A percentile compares a stretch with the other conserved stretches of the same genome.
phyloP scores from a whole-genome alignment of 53 echinoderm and acorn worm species.

The Pentamera pediparva region DNA sequence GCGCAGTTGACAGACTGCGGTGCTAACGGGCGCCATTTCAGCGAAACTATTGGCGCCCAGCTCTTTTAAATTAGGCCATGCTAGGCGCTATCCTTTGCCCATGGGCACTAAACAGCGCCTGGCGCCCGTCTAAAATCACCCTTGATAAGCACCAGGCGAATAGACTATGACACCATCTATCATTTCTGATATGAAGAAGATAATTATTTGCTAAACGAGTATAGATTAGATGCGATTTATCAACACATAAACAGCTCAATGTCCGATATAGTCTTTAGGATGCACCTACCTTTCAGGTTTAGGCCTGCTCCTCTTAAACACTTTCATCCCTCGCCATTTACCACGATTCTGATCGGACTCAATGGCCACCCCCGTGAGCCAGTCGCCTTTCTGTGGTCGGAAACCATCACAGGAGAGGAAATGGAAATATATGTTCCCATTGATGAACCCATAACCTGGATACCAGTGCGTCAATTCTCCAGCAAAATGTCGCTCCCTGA shows the following conservation, averaged over 20 bases:
- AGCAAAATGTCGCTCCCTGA: constrained; percentile 61
- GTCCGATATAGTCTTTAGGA: neutral
- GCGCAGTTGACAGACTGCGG: no score
- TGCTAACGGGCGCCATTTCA: no score
- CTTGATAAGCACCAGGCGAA: no score
- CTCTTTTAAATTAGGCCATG: no score
- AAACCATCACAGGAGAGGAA: constrained; percentile 68
- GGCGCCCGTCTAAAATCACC: no score
- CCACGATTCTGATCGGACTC: constrained; percentile 88
- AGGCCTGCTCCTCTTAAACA: constrained; percentile 24
- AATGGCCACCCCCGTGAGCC: constrained; percentile 69
- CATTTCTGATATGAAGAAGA: no score
- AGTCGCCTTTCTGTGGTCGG: constrained; percentile 71
- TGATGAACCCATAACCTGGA: constrained; percentile 79
- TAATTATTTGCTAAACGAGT: no score
- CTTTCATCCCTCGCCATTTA: constrained; percentile 78
- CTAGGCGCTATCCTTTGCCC: no score
- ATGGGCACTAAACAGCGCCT: no score
- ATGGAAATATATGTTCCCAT: constrained; percentile 68
- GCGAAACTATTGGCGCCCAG: no score
- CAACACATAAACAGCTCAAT: neutral
- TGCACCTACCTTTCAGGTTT: neutral
- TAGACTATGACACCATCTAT: no score
- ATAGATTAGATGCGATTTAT: no score
- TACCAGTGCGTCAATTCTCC: constrained; percentile 60